phyloP scores from a whole-genome alignment of 2,797 vertebrate species.

The Chrosomus eos region DNA sequence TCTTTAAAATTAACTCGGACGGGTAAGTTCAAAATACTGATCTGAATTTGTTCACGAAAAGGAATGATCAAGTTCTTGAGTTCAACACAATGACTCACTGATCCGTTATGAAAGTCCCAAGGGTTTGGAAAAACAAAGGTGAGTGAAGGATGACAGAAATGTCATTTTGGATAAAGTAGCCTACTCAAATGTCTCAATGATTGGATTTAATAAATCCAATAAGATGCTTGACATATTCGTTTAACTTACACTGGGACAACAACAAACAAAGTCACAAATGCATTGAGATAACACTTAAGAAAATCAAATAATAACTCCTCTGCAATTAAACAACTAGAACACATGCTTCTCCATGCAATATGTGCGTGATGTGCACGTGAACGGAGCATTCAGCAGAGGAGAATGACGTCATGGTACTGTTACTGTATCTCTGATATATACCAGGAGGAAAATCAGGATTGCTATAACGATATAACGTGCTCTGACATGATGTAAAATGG shows the following conservation, averaged over 20 bases:
- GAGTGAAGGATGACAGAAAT: background rate
- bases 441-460: background rate
- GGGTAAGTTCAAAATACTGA: background rate
- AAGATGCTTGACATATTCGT: background rate
- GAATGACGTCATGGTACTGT: slow-evolving; percentile 15
- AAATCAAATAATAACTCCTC: background rate
- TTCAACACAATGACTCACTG: background rate
- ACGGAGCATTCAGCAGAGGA: background rate
- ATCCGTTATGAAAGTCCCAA: background rate
- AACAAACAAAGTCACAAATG: background rate
- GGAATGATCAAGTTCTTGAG: background rate
- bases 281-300: background rate
- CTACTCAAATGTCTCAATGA: background rate
- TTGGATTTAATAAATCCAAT: background rate
- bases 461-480: background rate
- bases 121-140: background rate
- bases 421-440: background rate
- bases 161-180: background rate
- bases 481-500: background rate
- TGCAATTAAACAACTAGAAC: background rate
- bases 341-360: background rate
- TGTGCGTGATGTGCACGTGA: background rate
- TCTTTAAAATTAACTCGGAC: background rate
- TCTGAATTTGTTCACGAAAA: background rate
- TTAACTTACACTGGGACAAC: background rate